Conservation (phyloP, 2,113 vertebrate genomes). For the Paradoxurus hermaphroditus region DNA sequence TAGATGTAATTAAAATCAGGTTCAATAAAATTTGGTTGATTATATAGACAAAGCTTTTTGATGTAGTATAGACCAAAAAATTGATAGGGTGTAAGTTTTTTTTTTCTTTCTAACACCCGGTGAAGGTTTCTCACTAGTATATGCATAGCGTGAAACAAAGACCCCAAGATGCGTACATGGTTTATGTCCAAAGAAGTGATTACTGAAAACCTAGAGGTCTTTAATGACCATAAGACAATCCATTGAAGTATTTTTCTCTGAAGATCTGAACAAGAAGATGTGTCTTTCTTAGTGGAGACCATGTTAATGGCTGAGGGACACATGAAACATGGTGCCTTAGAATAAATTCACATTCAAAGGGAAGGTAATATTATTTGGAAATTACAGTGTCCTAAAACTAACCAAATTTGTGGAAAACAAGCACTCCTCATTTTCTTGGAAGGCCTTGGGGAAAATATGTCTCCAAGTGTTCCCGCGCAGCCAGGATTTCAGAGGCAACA, state of each 20-base stretch:
- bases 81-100: background rate
- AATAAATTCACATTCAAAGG: background rate
- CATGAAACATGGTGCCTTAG: background rate
- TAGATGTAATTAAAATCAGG: background rate
- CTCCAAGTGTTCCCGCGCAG: background rate
- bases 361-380: conserved; percentile 28
- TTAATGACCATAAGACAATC: background rate
- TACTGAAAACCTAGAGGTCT: background rate
- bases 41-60: background rate
- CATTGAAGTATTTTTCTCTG: background rate
- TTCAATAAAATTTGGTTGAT: background rate
- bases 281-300: background rate
- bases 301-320: background rate
- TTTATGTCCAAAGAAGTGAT: background rate
- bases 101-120: background rate
- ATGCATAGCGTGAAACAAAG: background rate
- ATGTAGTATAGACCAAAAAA: background rate
- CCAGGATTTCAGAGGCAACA: conserved; percentile 64
- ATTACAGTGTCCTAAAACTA: conserved; percentile 8
- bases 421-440: conserved; percentile 20
- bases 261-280: background rate
- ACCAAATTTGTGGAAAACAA: conserved; percentile 51
- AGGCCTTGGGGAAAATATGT: conserved; percentile 74
- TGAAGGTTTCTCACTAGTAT: background rate
- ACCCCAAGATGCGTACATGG: background rate